phyloP scores from a whole-genome alignment of 2,113 vertebrate genomes.

The Laterallus jamaicensis region DNA sequence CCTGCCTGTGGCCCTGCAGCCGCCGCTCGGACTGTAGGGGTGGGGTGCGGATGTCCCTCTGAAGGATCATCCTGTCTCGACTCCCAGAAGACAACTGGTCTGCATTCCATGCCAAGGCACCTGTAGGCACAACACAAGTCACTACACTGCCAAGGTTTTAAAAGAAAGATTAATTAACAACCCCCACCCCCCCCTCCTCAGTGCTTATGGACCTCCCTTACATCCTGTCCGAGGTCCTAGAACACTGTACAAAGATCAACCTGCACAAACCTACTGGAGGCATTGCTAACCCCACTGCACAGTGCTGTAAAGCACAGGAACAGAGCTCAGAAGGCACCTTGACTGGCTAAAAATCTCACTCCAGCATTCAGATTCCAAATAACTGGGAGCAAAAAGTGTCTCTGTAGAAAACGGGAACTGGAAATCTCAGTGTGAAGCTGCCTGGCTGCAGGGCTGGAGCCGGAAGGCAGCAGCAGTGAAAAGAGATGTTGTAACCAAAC shows the following conservation, averaged over 20 bases:
- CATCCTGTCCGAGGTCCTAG: neutral
- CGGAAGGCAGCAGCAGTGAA: neutral
- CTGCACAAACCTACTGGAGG: neutral
- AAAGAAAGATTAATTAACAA: no score
- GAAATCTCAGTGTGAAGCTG: slow-evolving; percentile 7
- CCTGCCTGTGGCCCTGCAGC: slow-evolving; percentile 96
- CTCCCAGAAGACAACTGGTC: slow-evolving; percentile 97
- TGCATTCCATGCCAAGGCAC: slow-evolving; percentile 95
- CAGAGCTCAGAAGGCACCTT: rapidly evolving
- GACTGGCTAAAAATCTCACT: neutral
- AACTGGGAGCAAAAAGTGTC: neutral
- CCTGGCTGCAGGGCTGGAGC: neutral
- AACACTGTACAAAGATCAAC: neutral
- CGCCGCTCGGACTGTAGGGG: slow-evolving; percentile 93
- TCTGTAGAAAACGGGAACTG: neutral
- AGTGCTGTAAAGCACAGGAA: neutral
- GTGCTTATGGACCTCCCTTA: neutral
- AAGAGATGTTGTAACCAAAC: slow-evolving; percentile 11
- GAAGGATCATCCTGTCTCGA: slow-evolving; percentile 94
- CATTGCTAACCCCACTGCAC: neutral
- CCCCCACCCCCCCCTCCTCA: no score
- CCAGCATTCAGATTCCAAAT: neutral
- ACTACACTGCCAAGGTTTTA: neutral
- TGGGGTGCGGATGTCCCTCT: slow-evolving; percentile 91
- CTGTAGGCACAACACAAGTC: slow-evolving; percentile 62